Base-by-base conservation (phyloP, 92 coral and sea anemone species). In the Palythoa grandiflora region DNA sequence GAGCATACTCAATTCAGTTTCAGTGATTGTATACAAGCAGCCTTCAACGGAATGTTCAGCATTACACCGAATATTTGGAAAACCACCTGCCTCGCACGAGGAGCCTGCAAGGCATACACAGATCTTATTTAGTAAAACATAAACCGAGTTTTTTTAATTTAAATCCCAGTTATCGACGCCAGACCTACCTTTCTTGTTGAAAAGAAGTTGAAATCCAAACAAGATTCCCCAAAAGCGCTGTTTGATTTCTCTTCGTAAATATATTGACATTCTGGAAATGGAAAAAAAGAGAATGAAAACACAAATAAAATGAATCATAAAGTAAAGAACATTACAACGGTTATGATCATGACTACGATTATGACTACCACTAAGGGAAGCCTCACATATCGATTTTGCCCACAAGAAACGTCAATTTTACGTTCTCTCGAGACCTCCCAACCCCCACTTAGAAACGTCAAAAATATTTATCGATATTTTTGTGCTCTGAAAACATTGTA, bases 41-140 rank as follows among this genome's bases (percentile, higher is more conserved):
- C 98, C 98, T 76, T 96, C 98, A 12, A 96, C 98, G 6, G 98
- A 93, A 76, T 86, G 75, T 35, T 88, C 92, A 66, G 96, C 88
- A 70, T 91, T 90, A 63, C 77, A 89, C 61, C 88, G 92, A 17
- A 96, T 77, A 59, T 96, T 96, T 38, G 98, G 94, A 79, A 94
- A 96, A 15, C 96, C 96, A 52, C 95, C 98, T 37, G 98, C 96
- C 79, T 93, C 98, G 19, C 72, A 54, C 36, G 94, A 94, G 16
- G 94, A 76, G 9, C 98, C 98, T 96, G 91, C 2, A 84, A 63
- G 5, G 9, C n/a, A 71, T 48, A n/a, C n/a, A 5, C 8, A 17
- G 8, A 17, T 7, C 5, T 20, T 17, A 59, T 2, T 63, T 17
- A 8, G 1, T 17, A 17, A 20, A 16, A 5, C 70, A 19, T 63